Evolutionary conservation across 2,797 vertebrate species (phyloP).

Genomic region (Schizopygopsis malacanthus): DNA sequence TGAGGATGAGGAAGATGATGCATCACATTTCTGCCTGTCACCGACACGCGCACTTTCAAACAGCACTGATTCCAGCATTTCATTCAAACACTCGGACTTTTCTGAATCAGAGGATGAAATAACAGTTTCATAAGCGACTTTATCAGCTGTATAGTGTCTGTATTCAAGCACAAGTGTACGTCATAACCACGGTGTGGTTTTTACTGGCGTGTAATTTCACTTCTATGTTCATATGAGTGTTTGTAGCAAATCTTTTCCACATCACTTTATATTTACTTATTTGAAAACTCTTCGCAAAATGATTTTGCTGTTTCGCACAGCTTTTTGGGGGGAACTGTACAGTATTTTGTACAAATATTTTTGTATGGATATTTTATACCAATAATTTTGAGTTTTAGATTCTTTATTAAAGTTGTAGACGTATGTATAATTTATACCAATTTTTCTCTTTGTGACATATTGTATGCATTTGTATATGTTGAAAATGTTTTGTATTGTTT

Average conservation of each 20-base stretch:
- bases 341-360: constrained; percentile 90
- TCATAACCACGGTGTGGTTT: constrained; percentile 68
- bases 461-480: constrained; percentile 89
- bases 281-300: constrained; percentile 76
- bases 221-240: constrained; percentile 33
- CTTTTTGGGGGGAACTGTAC: constrained; percentile 87
- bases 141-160: constrained; percentile 47
- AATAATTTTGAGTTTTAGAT: constrained; percentile 85
- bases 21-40: constrained; percentile 65
- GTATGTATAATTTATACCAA: constrained; percentile 96
- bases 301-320: constrained; percentile 91
- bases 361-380: constrained; percentile 96
- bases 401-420: constrained; percentile 79
- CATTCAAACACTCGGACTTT: constrained; percentile 94
- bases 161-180: constrained; percentile 53
- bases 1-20: constrained; percentile 74
- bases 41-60: constrained; percentile 73
- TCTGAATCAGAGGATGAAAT: constrained; percentile 95
- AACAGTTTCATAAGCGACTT: constrained; percentile 87
- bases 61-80: constrained; percentile 75
- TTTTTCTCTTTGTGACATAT: constrained; percentile 88
- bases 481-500: constrained; percentile 80
- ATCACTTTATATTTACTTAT: constrained; percentile 64
- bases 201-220: constrained; percentile 60
- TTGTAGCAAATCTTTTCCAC: constrained; percentile 39